These are phyloP conservation scores for Syngnathus floridae DNA, from an alignment of 2,113 vertebrate species.

Conservation along the genomic window DNA sequence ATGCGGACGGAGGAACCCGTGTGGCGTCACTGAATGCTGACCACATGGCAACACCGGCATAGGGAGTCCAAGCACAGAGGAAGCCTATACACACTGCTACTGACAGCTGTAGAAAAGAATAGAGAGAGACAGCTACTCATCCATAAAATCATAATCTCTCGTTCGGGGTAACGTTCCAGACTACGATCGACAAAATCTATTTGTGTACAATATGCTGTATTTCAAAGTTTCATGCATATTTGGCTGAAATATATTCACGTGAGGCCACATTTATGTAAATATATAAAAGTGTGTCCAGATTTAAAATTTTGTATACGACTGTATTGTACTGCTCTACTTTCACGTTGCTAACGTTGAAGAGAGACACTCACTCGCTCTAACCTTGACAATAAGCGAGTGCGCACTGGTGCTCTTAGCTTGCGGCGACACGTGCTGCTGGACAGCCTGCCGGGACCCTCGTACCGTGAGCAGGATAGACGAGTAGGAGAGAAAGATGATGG, in stretches of 20 bases:
- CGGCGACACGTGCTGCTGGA: constrained; percentile 72
- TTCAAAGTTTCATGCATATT: not conserved
- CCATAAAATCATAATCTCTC: constrained; percentile 4
- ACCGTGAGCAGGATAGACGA: constrained; percentile 75
- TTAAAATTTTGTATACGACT: no score
- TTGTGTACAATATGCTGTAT: not conserved
- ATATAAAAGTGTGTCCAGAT: no score
- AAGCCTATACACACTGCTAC: constrained; percentile 77
- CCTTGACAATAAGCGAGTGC: constrained; percentile 75
- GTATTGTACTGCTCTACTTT: not conserved
- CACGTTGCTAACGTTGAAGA: not conserved
- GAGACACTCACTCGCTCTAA: constrained; percentile 39
- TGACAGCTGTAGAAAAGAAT: constrained; percentile 65
- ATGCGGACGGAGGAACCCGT: constrained; percentile 63
- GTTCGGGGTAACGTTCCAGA: not conserved
- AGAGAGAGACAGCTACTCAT: not conserved
- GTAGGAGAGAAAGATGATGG: constrained; percentile 77
- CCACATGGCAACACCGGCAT: constrained; percentile 73
- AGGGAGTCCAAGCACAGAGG: constrained; percentile 77
- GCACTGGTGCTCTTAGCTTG: constrained; percentile 56
- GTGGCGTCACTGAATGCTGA: constrained; percentile 65
- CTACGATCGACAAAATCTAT: not conserved
- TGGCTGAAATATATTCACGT: not conserved
- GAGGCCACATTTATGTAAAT: no score
- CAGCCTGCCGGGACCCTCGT: constrained; percentile 66